Evolutionary conservation across 92 coral and sea anemone species (phyloP), one percentile per base, ranked within the genome.

Genomic region (Actinostola sp.): DNA sequence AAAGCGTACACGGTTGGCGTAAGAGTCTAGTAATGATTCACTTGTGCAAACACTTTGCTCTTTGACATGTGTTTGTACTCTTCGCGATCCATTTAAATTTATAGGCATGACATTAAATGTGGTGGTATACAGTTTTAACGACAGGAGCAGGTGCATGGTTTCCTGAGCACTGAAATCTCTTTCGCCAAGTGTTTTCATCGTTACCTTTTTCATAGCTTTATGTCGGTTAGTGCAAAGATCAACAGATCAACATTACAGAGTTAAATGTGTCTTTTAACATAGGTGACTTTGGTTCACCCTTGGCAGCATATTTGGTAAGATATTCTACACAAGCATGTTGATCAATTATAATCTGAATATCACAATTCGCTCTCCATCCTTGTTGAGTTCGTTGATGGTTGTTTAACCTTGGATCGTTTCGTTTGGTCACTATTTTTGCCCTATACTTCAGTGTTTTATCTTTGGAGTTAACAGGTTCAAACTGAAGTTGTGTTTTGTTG

Each of bases 301-400:
- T n/a, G n/a, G n/a, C n/a, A n/a, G n/a, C n/a, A n/a, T n/a, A n/a
- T n/a, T n/a, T n/a, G n/a, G n/a, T n/a, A n/a, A n/a, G n/a, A n/a
- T n/a, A n/a, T n/a, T n/a, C n/a, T 1, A 84, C 59, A 77, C 89
- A 84, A 24, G 84, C 83, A 77, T 82, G 72, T 27, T 84, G 58
- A 71, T 78, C 89, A 12, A 84, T 32, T 15, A 78, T 51, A 34
- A 77, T 54, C 67, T 84, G 77, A 19, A 78, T 78, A 54, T 78
- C 85, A 71, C 85, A 78, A 61, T 85, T 85, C 26, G 88, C 92
- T 54, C 88, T 70, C 92, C 92, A 87, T 66, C 86, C 79, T 32
- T 78, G 74, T 68, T 84, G 89, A 23, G 81, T 86, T 58, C 65
- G 86, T 28, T 80, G 82, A 70, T 85, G 90, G 68, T 77, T 81